Evolutionary conservation across 2,113 vertebrate genomes (phyloP).

Genomic region (Dasyprocta punctata): DNA sequence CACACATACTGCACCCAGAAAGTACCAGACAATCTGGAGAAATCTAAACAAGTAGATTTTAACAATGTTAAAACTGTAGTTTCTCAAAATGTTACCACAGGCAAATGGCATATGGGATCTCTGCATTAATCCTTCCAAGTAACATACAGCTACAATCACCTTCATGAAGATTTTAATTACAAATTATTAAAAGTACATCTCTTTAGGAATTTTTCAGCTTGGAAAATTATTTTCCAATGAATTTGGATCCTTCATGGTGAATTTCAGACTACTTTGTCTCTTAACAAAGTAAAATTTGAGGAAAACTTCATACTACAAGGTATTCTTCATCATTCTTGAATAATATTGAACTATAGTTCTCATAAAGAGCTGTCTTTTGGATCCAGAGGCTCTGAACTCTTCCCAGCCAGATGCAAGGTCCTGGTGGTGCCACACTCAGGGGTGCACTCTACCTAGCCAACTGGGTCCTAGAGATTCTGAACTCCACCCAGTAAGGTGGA

Average conservation of each 20-base stretch:
- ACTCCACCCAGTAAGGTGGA: no score
- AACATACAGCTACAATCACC: not conserved
- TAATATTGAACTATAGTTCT: not conserved
- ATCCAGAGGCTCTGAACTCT: no score
- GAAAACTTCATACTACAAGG: not conserved
- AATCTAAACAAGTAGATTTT: not conserved
- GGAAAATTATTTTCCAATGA: not conserved
- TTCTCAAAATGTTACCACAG: not conserved
- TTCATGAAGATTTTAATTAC: not conserved
- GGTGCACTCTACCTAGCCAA: no score
- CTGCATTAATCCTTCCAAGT: not conserved
- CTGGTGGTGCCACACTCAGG: no score
- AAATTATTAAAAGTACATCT: not conserved
- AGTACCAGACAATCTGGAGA: not conserved
- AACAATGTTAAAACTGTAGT: not conserved
- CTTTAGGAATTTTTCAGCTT: not conserved
- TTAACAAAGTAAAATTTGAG: not conserved
- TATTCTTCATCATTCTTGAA: not conserved
- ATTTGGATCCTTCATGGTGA: constrained; percentile 13
- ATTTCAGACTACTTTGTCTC: not conserved
- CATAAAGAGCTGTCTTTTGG: not conserved
- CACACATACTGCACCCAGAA: not conserved
- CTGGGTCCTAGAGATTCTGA: no score
- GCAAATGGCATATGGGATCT: not conserved
- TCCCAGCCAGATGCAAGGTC: no score